Base-by-base conservation (phyloP, 2,888 invertebrate species). In the Papilio protenor region DNA sequence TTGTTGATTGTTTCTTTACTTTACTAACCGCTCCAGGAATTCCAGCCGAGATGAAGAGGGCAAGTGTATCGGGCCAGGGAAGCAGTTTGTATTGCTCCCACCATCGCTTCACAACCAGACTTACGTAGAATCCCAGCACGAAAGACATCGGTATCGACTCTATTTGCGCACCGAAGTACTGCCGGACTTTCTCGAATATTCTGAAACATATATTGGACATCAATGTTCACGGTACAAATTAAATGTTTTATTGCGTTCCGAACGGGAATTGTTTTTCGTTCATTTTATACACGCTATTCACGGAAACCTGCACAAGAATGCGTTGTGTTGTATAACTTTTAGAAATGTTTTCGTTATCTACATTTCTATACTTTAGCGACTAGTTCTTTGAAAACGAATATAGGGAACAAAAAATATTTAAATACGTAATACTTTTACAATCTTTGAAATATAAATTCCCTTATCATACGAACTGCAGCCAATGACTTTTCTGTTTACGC, bases 81-180 rank as follows among this genome's bases (percentile, higher is more conserved):
- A 99, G 95, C 81, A 98, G 95, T 91, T 97, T 97, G 95, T 98
- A 98, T 90, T 99, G 98, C 88, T 98, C 98, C 98, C 98, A 99
- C 98, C 98, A 99, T 85, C 99, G 95, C 88, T 97, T 97, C 83
- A 99, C 98, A 75, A 99, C 97, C 84, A 98, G 95, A 86, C 97
- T 97, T 82, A 99, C 98, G 94, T 98, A 99, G 95, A 99, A 99
- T 79, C 98, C 99, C 83, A 99, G 96, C 76, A 99, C 98, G 95
- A 99, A 99, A 49, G 98, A 98, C 97, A 99, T 97, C 59, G 99
- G 99, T 88, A 99, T 98, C 79, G 97, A 97, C 90, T 98, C 98
- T 88, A 97, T 97, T 91, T 98, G 98, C 85, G 97, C 96, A 79
- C 97, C 97, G 90, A 98, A 98, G 93, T 98, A 98, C 83, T 96